Conservation (phyloP, 2,797 vertebrate genomes). For the Centropyge bicolor region DNA sequence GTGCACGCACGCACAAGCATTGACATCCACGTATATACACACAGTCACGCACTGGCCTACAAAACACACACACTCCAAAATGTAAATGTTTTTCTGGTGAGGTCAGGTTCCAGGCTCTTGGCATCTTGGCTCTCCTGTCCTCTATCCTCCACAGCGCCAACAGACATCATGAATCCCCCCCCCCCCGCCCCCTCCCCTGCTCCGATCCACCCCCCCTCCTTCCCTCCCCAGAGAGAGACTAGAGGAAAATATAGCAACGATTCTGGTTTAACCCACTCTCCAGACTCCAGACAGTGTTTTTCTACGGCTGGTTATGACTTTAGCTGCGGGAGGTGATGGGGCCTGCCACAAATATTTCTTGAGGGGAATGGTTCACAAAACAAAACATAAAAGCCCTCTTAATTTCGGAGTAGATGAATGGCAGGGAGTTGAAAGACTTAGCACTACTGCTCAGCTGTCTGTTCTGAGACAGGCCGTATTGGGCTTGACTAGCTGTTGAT, state of each 20-base stretch:
- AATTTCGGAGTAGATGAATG: conserved; percentile 71
- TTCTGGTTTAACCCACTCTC: conserved; percentile 82
- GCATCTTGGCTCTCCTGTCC: conserved; percentile 71
- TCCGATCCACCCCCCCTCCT: background rate
- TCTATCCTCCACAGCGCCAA: conserved; percentile 63
- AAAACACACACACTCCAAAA: conserved; percentile 55
- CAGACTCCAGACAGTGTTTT: conserved; percentile 84
- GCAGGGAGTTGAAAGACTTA: conserved; percentile 75
- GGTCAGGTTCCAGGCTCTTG: conserved; percentile 80
- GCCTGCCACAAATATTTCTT: conserved; percentile 82
- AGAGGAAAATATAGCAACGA: conserved; percentile 69
- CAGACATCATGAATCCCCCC: conserved; percentile 55
- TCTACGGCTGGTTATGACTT: conserved; percentile 81
- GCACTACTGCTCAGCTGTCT: conserved; percentile 60
- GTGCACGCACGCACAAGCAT: conserved; percentile 34
- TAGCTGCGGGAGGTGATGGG: conserved; percentile 80
- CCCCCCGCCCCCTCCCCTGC: background rate
- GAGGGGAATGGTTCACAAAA: conserved; percentile 79
- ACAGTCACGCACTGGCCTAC: conserved; percentile 34
- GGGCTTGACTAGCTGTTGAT: conserved; percentile 62
- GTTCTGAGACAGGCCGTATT: conserved; percentile 40
- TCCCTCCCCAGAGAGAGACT: conserved; percentile 65
- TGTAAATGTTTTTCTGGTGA: conserved; percentile 81
- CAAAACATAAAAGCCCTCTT: conserved; percentile 81
- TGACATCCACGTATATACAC: conserved; percentile 40